Conservation (phyloP, 2,113 vertebrate genomes). For the Genyomyrus donnyi region DNA sequence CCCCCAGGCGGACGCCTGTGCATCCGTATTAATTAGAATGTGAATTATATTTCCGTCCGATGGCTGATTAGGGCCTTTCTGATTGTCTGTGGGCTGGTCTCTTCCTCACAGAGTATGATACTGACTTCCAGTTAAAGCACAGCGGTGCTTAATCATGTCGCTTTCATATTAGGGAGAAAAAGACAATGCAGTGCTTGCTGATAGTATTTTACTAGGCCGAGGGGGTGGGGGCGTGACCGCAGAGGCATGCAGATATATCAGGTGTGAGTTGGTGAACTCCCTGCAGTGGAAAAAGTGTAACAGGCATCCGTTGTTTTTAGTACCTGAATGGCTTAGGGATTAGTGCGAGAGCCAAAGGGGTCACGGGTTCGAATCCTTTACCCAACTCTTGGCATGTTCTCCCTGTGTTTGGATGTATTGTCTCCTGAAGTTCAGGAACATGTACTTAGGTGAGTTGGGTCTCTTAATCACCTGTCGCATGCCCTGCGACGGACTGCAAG, state of each 20-base stretch:
- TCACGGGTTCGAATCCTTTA: not conserved
- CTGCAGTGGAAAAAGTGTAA: not conserved
- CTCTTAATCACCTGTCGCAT: not conserved
- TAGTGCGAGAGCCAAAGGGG: not conserved
- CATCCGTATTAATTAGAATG: conserved; percentile 62
- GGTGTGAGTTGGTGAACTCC: not conserved
- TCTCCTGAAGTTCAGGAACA: not conserved
- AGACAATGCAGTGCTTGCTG: not conserved
- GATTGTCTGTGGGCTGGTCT: conserved; percentile 39
- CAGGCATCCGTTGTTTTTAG: not conserved
- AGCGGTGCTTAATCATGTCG: not conserved
- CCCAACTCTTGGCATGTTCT: not conserved
- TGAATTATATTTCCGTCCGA: conserved; percentile 57
- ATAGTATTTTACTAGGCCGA: not conserved
- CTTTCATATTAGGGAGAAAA: not conserved
- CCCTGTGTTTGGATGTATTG: not conserved
- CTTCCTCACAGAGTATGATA: not conserved
- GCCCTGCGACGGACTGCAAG: not conserved
- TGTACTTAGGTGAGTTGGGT: not conserved
- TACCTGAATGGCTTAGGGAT: not conserved
- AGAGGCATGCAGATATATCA: not conserved
- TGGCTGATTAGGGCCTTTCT: conserved; percentile 34
- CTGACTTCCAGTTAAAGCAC: not conserved
- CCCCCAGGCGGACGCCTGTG: conserved; percentile 45
- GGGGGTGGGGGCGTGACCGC: not conserved